Percentiles rank a stretch among this genome's conserved stretches.
phyloP scores from a whole-genome alignment of 2,888 invertebrate genomes.

The Machimus rusticus region DNA sequence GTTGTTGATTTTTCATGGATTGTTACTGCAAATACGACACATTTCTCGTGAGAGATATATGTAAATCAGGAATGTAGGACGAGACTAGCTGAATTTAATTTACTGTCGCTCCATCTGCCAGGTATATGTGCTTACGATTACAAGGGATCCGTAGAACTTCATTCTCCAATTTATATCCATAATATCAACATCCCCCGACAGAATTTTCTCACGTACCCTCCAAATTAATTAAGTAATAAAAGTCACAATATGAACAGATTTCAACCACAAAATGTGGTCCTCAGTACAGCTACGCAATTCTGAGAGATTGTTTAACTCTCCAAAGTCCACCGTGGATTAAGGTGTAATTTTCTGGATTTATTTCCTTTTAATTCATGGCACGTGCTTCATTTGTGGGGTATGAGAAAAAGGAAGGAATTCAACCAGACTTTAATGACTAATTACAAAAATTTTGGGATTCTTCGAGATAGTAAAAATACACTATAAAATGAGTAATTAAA shows the following conservation, averaged over 20 bases:
- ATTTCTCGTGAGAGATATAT: not conserved
- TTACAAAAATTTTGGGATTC: not conserved
- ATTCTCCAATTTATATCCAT: not conserved
- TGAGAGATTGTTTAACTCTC: not conserved
- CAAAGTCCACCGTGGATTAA: not conserved
- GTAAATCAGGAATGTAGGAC: not conserved
- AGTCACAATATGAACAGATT: not conserved
- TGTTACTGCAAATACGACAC: not conserved
- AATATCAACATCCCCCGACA: not conserved
- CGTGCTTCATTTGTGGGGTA: not conserved
- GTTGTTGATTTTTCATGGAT: not conserved
- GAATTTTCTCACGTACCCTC: not conserved
- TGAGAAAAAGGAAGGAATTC: not conserved
- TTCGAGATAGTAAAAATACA: not conserved
- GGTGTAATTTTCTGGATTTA: not conserved
- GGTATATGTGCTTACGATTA: not conserved
- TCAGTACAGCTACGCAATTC: not conserved
- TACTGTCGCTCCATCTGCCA: not conserved
- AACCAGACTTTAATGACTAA: not conserved
- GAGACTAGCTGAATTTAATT: not conserved
- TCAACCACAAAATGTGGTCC: not conserved
- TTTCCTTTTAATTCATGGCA: not conserved
- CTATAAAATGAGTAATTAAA: not conserved
- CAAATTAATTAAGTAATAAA: not conserved
- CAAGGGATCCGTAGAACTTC: not conserved